Evolutionary conservation across 2,113 vertebrate genomes (phyloP), one percentile per base, ranked within the genome.

Genomic region (Felis chaus): DNA sequence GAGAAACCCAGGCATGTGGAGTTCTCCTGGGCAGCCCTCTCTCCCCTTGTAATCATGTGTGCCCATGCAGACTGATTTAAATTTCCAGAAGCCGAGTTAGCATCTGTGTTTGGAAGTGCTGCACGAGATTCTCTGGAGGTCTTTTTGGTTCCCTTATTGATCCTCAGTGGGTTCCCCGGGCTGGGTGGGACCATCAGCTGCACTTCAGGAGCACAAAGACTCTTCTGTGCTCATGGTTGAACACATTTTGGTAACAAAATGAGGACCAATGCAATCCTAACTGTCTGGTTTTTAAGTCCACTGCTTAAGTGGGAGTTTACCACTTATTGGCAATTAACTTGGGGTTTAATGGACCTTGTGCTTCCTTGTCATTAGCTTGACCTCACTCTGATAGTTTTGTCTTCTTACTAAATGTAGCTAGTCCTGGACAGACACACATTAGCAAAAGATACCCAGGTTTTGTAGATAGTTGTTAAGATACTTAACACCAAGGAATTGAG

Each of bases 141-240:
- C 63, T 50, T 76, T 65, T 89, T 31, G 31, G n/a, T 65, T 48
- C 79, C 55, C 63, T 27, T 86, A 18, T 87, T 7, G 1, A 8
- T 61, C 45, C 29, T 66, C 19, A 41, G 39, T 55, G n/a, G 1
- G 18, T 61, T 93, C 68, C 55, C 76, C 7, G 3, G 50, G 27
- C 31, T 48, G 41, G 41, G 41, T 48, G 27, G n/a, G 25, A 21
- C 8, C 8, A n/a, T 73, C 29, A 39, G 12, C 63, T 83, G 53
- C 27, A 96, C 81, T 95, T 98, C 95, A 96, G 89, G 80, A 93
- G 36, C n/a, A 97, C 92, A 12, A 8, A 97, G 66, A 57, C 27
- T 25, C 68, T 95, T 96, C 50, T 88, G 18, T 83, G 14, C 15
- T 84, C 41, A 41, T 41, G 68, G n/a, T 7, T 68, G 39, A 92